phyloP scores from a whole-genome alignment of 1,140 invertebrate species.

The Ostrea edulis region DNA sequence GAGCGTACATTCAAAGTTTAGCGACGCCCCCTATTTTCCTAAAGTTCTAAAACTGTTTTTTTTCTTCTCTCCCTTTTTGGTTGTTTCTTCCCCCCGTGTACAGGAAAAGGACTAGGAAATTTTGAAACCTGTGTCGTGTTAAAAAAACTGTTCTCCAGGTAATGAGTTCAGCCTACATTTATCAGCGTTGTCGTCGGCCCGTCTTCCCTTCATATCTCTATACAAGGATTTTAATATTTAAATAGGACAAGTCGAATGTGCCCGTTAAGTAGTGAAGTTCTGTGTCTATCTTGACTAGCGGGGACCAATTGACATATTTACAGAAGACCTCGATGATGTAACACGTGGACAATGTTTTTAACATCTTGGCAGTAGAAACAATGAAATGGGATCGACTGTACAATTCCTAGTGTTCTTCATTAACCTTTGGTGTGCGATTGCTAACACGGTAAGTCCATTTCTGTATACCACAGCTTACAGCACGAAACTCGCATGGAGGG shows the following conservation, averaged over 20 bases:
- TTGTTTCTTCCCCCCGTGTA: neutral
- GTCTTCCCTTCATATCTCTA: neutral
- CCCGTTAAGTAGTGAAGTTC: neutral
- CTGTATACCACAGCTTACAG: neutral
- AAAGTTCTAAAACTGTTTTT: too few relatives aligned
- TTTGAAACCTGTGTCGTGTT: neutral
- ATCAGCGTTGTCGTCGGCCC: neutral
- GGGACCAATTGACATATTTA: constrained; percentile 3
- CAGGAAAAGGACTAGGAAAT: neutral
- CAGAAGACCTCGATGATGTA: neutral
- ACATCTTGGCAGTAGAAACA: neutral
- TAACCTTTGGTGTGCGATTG: neutral
- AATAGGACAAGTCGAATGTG: constrained; percentile 19
- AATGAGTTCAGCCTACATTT: neutral
- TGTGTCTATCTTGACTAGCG: constrained; percentile 7
- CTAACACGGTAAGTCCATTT: neutral
- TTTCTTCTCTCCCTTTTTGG: too few relatives aligned
- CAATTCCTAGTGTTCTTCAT: neutral
- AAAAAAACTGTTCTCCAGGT: neutral
- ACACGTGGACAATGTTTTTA: constrained; percentile 1
- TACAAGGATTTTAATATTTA: constrained; percentile 36
- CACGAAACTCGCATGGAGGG: neutral
- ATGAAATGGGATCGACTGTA: neutral
- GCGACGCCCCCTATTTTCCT: neutral
- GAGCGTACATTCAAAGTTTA: neutral